Conservation (phyloP, 2,113 vertebrate genomes). For the Petrocephalus microphthalmus region DNA sequence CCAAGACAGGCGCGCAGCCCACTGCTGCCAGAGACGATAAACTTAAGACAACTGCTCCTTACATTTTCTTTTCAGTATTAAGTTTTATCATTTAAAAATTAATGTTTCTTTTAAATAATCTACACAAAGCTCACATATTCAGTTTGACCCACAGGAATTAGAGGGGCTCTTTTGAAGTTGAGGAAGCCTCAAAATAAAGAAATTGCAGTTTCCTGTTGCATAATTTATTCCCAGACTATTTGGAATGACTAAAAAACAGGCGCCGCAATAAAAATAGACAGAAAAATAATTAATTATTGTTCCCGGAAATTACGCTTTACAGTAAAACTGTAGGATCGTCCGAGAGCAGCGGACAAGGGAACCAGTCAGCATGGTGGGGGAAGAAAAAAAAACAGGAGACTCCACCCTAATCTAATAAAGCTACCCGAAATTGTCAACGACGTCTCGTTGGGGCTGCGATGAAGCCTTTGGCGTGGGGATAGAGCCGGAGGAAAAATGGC, state of each 20-base stretch:
- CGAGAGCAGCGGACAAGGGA: not conserved
- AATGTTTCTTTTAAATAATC: not conserved
- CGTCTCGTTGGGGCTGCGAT: not conserved
- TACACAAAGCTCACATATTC: not conserved
- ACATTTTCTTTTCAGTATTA: not conserved
- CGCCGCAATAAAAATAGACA: not conserved
- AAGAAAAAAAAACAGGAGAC: not conserved
- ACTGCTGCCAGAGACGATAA: not conserved
- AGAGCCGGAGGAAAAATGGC: not conserved
- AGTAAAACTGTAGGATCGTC: not conserved
- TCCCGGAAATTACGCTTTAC: not conserved
- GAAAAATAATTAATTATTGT: not conserved
- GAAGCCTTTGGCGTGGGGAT: not conserved
- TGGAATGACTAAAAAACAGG: not conserved
- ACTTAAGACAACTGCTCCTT: not conserved
- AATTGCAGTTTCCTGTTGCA: slow-evolving; percentile 1
- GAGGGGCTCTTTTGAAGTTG: not conserved
- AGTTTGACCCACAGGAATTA: slow-evolving; percentile 9
- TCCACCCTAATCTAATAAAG: not conserved
- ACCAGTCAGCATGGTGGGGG: not conserved
- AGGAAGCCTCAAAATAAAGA: slow-evolving; percentile 1
- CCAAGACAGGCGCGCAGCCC: not conserved
- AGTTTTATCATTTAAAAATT: not conserved
- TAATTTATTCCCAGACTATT: not conserved
- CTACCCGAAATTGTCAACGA: not conserved